These are phyloP conservation scores for Catamblyrhynchus diadema DNA, from an alignment of 2,797 vertebrate genomes.

Conservation along the genomic window DNA sequence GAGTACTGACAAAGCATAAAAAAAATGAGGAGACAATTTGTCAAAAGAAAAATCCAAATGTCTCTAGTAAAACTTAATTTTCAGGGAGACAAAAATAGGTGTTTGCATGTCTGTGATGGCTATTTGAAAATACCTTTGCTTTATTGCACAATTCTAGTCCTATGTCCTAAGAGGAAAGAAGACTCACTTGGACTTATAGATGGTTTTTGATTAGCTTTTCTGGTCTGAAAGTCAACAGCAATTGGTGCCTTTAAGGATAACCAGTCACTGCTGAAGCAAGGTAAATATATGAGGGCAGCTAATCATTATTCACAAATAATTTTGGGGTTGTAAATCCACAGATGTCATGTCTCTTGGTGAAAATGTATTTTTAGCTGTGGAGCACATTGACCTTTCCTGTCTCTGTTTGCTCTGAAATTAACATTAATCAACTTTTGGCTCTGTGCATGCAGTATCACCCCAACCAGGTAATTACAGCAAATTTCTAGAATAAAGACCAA, in stretches of 20 bases:
- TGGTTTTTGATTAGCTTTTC: conserved; percentile 14
- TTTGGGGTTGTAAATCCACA: conserved; percentile 41
- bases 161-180: not conserved
- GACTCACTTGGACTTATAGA: not conserved
- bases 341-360: conserved; percentile 36
- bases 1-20: not conserved
- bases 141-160: not conserved
- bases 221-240: conserved; percentile 8
- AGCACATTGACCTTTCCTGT: conserved; percentile 46
- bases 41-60: not conserved
- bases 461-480: conserved; percentile 55
- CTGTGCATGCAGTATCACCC: conserved; percentile 13
- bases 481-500: conserved; percentile 15
- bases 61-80: not conserved
- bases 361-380: conserved; percentile 61
- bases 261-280: not conserved
- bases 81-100: not conserved
- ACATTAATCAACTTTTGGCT: conserved; percentile 70
- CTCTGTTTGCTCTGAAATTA: conserved; percentile 73
- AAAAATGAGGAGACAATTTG: not conserved
- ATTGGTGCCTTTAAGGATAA: not conserved
- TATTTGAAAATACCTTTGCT: not conserved
- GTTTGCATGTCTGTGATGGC: not conserved
- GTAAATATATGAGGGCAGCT: conserved; percentile 61
- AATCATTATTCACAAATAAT: conserved; percentile 64